Evolutionary conservation across 1,140 invertebrate species (phyloP).

Genomic region (Nylanderia fulva): DNA sequence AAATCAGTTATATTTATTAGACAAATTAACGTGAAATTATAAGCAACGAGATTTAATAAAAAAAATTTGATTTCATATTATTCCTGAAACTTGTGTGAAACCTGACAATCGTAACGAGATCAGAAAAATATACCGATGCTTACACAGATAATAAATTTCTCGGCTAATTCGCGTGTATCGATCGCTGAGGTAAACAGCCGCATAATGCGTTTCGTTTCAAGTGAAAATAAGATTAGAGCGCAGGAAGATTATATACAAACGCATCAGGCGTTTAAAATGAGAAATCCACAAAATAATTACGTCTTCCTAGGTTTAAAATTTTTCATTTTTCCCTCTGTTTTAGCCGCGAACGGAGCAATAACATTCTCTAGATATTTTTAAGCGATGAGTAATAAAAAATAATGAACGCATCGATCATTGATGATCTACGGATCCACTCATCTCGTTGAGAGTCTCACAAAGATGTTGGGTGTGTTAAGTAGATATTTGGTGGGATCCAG

Average conservation of each 20-base stretch:
- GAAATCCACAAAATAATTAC: background rate
- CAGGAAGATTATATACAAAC: background rate
- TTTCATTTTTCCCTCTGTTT: background rate
- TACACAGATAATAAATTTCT: too few species aligned
- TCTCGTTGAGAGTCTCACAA: conserved; percentile 1
- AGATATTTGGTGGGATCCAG: conserved; percentile 70
- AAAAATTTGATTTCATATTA: background rate
- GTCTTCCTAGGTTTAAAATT: background rate
- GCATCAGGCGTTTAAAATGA: background rate
- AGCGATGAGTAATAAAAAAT: background rate
- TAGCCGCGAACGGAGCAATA: too few species aligned
- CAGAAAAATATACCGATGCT: background rate
- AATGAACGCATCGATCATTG: background rate
- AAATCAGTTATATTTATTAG: background rate
- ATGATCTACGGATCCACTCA: background rate
- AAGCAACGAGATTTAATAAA: background rate
- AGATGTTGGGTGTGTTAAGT: background rate
- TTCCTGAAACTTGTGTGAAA: too few species aligned
- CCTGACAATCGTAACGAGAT: background rate
- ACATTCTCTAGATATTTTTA: background rate
- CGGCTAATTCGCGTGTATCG: background rate
- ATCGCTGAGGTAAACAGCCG: conserved; percentile 1
- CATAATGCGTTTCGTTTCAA: background rate
- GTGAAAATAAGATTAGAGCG: background rate
- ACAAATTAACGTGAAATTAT: background rate